A percentile compares a stretch with the other conserved stretches of the same genome.
phyloP scores from a whole-genome alignment of 2,888 invertebrate genomes.

The Chrysolina oricalcia region DNA sequence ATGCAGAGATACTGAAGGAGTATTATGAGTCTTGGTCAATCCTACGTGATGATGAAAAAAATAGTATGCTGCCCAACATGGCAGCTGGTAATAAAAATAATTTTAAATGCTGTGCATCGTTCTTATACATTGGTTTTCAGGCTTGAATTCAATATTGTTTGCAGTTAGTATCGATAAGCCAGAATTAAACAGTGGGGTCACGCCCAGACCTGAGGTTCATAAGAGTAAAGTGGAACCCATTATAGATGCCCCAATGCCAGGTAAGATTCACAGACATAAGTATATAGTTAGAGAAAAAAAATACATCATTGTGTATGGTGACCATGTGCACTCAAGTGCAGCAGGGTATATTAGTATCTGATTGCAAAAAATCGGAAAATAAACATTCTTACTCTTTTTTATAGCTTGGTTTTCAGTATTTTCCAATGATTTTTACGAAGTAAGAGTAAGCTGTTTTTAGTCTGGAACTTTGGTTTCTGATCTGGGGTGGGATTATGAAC shows the following conservation, averaged over 20 bases:
- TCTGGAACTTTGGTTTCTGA: too few species aligned
- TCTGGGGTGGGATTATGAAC: too few species aligned
- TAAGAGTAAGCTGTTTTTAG: too few species aligned
- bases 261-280: too few species aligned
- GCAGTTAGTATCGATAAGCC: slow-evolving; percentile 93
- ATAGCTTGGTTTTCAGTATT: too few species aligned
- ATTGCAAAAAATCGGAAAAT: too few species aligned
- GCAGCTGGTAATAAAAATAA: slow-evolving; percentile 80
- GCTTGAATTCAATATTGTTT: slow-evolving; percentile 91
- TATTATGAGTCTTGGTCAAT: slow-evolving; percentile 93
- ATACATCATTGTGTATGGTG: too few species aligned
- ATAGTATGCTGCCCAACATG: slow-evolving; percentile 86
- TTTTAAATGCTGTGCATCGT: neutral
- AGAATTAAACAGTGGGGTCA: slow-evolving; percentile 80
- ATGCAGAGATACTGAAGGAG: slow-evolving; percentile 76
- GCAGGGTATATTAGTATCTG: too few species aligned
- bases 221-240: slow-evolving; percentile 77
- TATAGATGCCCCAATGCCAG: slow-evolving; percentile 80
- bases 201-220: slow-evolving; percentile 71
- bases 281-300: too few species aligned
- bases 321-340: too few species aligned
- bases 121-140: slow-evolving; percentile 69
- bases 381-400: too few species aligned
- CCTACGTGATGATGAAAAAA: slow-evolving; percentile 85
- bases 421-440: too few species aligned